These are phyloP conservation scores for Drosophila kanekoi DNA, from an alignment of 2,888 invertebrate species.

Conservation along the genomic window DNA sequence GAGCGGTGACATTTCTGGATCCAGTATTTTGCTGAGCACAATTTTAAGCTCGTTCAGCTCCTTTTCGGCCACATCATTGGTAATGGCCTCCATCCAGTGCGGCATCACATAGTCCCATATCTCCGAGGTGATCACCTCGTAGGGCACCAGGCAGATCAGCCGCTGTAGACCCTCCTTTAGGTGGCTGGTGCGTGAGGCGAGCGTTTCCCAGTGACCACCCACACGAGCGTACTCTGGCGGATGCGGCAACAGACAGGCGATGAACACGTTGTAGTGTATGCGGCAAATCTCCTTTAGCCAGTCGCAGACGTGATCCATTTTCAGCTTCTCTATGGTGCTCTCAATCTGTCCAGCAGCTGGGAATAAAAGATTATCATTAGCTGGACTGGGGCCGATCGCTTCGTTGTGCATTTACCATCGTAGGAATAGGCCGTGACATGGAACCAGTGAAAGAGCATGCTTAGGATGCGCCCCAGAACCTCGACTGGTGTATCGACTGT, in stretches of 20 bases:
- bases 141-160: slow-evolving; percentile 97
- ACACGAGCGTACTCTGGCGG: slow-evolving; percentile 98
- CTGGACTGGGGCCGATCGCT: not conserved
- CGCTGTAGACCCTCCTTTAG: slow-evolving; percentile 97
- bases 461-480: slow-evolving; percentile 94
- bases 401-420: slow-evolving; percentile 88
- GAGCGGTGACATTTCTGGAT: slow-evolving; percentile 97
- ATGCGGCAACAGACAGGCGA: slow-evolving; percentile 97
- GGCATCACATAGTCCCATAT: slow-evolving; percentile 99
- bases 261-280: slow-evolving; percentile 93
- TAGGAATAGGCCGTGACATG: slow-evolving; percentile 98
- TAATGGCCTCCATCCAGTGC: slow-evolving; percentile 99
- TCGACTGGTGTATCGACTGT: slow-evolving; percentile 91
- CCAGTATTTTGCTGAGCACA: slow-evolving; percentile 95
- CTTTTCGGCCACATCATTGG: slow-evolving; percentile 95
- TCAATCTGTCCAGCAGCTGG: slow-evolving; percentile 89
- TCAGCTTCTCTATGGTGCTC: slow-evolving; percentile 95
- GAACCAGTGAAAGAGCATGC: slow-evolving; percentile 99
- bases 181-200: slow-evolving; percentile 94
- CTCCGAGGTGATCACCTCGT: slow-evolving; percentile 97
- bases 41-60: slow-evolving; percentile 94
- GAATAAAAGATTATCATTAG: not conserved
- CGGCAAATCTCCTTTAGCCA: slow-evolving; percentile 95
- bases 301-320: slow-evolving; percentile 95
- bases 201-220: slow-evolving; percentile 97